Percentiles rank a stretch among this genome's conserved stretches.
Evolutionary conservation across 2,113 vertebrate genomes (phyloP).

Genomic region (Capreolus pygargus): DNA sequence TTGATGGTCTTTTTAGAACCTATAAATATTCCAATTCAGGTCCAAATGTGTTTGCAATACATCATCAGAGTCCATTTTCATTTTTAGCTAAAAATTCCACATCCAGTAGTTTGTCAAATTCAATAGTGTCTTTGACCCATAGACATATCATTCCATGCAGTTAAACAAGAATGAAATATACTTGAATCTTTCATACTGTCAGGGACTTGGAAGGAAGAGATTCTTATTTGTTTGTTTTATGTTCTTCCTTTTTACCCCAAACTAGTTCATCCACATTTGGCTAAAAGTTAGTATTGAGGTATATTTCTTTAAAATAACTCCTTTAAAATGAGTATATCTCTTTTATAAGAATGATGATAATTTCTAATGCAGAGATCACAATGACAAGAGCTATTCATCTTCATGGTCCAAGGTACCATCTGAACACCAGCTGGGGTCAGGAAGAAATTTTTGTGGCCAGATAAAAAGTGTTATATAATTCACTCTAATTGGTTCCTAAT

Average conservation of each 20-base stretch:
- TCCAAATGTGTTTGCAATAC: slow-evolving; percentile 2
- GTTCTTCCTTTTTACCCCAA: background rate
- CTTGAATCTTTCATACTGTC: background rate
- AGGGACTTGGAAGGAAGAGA: background rate
- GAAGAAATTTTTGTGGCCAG: background rate
- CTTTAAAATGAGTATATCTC: background rate
- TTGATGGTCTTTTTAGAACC: background rate
- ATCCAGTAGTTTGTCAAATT: slow-evolving; percentile 5
- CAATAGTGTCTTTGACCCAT: background rate
- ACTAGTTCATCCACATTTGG: background rate
- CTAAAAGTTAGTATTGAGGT: background rate
- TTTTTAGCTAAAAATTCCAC: slow-evolving; percentile 2
- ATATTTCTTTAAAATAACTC: background rate
- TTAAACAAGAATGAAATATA: background rate
- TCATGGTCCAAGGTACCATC: background rate
- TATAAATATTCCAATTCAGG: slow-evolving; percentile 32
- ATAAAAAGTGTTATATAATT: background rate
- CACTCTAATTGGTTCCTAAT: background rate
- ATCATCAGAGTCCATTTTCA: slow-evolving; percentile 20
- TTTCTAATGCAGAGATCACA: background rate
- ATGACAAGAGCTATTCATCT: background rate
- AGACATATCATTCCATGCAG: background rate
- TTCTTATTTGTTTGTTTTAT: background rate
- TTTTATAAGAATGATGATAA: background rate
- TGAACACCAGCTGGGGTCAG: slow-evolving; percentile 12